Percentiles rank a stretch among this genome's conserved stretches.
Evolutionary conservation across 2,113 vertebrate genomes (phyloP).

Genomic region (Pycnonotus jocosus): DNA sequence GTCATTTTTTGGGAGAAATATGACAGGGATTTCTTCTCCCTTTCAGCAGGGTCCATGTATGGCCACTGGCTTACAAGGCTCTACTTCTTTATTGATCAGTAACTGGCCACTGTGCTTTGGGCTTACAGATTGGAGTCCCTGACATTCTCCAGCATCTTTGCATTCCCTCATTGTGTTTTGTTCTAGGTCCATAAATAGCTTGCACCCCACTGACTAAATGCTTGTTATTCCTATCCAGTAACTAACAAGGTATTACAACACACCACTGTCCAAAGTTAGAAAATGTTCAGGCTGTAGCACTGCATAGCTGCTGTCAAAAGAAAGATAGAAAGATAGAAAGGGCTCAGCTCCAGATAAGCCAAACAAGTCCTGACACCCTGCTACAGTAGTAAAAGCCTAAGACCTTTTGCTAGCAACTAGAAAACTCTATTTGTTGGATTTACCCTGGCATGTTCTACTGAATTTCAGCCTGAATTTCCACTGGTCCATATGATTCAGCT

Average conservation of each 20-base stretch:
- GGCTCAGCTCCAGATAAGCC: neutral
- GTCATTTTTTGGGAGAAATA: neutral
- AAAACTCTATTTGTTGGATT: neutral
- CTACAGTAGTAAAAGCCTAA: neutral
- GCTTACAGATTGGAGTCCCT: neutral
- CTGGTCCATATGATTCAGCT: neutral
- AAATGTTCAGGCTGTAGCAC: neutral
- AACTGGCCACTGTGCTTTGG: neutral
- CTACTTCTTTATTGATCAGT: neutral
- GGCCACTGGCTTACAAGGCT: neutral
- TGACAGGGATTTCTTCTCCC: neutral
- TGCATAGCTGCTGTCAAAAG: neutral
- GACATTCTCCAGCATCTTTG: neutral
- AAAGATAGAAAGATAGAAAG: neutral
- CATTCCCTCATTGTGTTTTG: neutral
- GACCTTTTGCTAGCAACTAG: neutral
- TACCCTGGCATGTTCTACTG: neutral
- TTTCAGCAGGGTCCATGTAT: accelerated
- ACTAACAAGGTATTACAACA: neutral
- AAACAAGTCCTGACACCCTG: neutral
- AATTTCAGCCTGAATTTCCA: neutral
- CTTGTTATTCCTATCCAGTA: neutral
- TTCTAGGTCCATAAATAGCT: neutral
- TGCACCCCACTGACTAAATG: neutral
- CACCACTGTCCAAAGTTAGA: neutral